phyloP scores from a whole-genome alignment of 2,113 vertebrate species.

The Platichthys flesus region DNA sequence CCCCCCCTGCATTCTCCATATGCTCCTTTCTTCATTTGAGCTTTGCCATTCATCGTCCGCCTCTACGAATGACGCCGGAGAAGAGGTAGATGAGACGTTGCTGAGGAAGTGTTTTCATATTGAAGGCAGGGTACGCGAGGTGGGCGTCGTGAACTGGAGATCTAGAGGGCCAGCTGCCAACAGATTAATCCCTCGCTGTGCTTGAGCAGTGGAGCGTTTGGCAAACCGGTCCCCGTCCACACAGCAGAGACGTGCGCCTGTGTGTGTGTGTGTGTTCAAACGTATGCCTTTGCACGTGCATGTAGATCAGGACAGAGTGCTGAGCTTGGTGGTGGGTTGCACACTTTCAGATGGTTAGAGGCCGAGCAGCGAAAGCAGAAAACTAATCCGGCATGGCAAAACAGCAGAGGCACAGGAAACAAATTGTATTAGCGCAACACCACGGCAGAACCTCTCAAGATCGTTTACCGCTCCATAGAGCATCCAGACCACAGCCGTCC shows the following conservation, averaged over 20 bases:
- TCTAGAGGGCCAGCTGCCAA: constrained; percentile 54
- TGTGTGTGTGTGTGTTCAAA: not conserved
- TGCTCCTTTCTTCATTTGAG: constrained; percentile 19
- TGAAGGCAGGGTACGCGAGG: constrained; percentile 25
- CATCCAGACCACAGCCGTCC: constrained; percentile 51
- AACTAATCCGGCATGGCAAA: constrained; percentile 74
- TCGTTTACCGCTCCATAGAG: constrained; percentile 61
- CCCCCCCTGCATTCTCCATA: constrained; percentile 13
- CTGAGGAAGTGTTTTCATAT: constrained; percentile 33
- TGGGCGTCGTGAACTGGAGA: constrained; percentile 30
- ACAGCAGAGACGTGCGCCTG: not conserved
- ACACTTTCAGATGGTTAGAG: constrained; percentile 62
- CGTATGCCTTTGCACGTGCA: not conserved
- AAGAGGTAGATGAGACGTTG: constrained; percentile 49
- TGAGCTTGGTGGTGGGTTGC: constrained; percentile 53
- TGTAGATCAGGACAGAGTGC: constrained; percentile 15
- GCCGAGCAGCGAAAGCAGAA: constrained; percentile 52
- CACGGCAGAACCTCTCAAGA: constrained; percentile 49
- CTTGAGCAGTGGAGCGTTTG: constrained; percentile 52
- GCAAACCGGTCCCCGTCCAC: constrained; percentile 43
- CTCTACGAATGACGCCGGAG: constrained; percentile 39
- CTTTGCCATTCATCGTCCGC: constrained; percentile 27
- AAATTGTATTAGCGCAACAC: constrained; percentile 66
- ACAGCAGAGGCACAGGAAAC: constrained; percentile 69
- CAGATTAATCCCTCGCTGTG: constrained; percentile 52